phyloP scores from a whole-genome alignment of 2,113 vertebrate genomes.

The Galbula dea region DNA sequence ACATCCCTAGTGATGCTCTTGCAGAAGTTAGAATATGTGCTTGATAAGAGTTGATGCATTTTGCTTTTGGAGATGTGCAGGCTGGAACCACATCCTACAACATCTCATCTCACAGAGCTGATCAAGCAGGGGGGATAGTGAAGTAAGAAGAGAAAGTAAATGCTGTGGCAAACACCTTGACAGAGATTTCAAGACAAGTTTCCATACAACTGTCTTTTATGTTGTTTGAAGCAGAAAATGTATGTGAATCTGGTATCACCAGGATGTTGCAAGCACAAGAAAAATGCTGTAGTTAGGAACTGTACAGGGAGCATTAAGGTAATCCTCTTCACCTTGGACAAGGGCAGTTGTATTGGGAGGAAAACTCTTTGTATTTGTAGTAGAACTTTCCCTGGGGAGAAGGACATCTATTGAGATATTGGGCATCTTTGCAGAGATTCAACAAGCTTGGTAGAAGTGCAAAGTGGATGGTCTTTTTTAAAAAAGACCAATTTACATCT shows the following conservation, averaged over 20 bases:
- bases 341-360: not conserved
- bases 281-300: not conserved
- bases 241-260: not conserved
- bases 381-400: not conserved
- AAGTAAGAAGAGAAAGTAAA: not conserved
- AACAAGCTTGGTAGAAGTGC: not conserved
- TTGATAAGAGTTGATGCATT: not conserved
- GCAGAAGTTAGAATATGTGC: not conserved
- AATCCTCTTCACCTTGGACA: not conserved
- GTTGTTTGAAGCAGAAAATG: not conserved
- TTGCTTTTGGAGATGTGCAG: not conserved
- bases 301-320: not conserved
- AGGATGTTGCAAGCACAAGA: not conserved
- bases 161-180: not conserved
- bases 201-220: not conserved
- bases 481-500: not conserved
- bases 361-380: not conserved
- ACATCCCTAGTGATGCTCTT: not conserved
- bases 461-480: not conserved
- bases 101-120: not conserved
- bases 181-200: not conserved
- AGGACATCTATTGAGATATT: not conserved
- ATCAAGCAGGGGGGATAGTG: not conserved
- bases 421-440: not conserved
- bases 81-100: not conserved